A percentile compares a stretch with the other conserved stretches of the same genome.
Evolutionary conservation across 2,888 invertebrate species (phyloP).

Genomic region (Eupeodes latifasciatus): DNA sequence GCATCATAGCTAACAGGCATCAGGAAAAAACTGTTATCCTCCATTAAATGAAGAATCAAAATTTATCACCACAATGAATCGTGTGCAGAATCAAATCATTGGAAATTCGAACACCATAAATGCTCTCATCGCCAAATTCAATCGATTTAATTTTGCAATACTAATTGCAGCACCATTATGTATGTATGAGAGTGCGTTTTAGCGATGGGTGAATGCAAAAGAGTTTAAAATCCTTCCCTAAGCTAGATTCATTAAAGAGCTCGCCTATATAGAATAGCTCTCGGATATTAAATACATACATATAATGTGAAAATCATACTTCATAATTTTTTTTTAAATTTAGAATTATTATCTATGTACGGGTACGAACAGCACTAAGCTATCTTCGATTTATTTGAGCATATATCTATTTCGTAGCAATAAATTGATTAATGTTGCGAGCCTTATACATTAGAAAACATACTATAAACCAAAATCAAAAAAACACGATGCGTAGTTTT

Average conservation of each 20-base stretch:
- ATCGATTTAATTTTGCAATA: conserved; percentile 58
- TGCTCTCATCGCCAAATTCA: conserved; percentile 59
- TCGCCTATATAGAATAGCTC: neutral
- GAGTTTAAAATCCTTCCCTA: conserved; percentile 43
- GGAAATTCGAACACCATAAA: conserved; percentile 56
- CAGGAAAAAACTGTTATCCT: conserved; percentile 2
- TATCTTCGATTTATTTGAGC: conserved; percentile 6
- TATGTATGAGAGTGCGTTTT: too few relatives aligned
- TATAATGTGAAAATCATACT: conserved; percentile 12
- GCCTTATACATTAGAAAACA: too few relatives aligned
- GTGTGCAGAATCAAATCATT: conserved; percentile 68
- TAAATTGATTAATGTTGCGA: neutral
- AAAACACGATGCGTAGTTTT: too few relatives aligned
- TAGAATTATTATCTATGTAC: neutral
- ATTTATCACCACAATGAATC: conserved; percentile 69
- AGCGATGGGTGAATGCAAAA: conserved; percentile 25
- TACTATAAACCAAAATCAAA: too few relatives aligned
- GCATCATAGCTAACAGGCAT: neutral
- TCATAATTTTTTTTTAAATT: neutral
- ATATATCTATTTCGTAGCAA: neutral
- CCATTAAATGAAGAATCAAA: conserved; percentile 53
- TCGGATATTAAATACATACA: neutral
- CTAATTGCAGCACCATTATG: conserved; percentile 64
- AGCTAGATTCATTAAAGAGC: conserved; percentile 47
- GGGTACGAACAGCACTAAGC: too few relatives aligned